Conservation (phyloP, 2,888 invertebrate genomes). For the Heterodera filipjevi region DNA sequence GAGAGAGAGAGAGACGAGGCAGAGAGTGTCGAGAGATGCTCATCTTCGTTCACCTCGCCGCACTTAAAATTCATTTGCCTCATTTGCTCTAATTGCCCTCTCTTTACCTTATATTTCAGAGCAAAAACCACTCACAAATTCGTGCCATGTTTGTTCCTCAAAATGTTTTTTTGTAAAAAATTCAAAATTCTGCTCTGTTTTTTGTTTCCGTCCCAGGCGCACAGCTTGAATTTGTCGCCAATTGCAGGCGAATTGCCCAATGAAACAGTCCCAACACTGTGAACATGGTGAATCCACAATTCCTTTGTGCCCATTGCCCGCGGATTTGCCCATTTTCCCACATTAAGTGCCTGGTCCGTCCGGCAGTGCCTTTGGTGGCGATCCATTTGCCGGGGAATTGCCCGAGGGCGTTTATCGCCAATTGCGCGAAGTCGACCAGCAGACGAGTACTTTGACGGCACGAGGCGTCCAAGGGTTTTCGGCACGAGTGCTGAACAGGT, state of each 20-base stretch:
- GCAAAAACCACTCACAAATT: neutral
- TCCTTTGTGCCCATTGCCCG: neutral
- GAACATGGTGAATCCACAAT: neutral
- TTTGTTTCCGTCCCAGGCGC: neutral
- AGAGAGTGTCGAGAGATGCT: neutral
- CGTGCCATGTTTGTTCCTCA: neutral
- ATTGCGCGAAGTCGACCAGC: slow-evolving; percentile 61
- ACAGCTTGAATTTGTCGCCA: neutral
- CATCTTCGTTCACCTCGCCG: neutral
- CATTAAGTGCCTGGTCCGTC: slow-evolving; percentile 19
- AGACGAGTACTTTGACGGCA: slow-evolving; percentile 60
- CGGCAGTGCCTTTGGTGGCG: neutral
- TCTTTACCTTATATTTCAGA: neutral
- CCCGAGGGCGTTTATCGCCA: slow-evolving; percentile 61
- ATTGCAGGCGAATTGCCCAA: neutral
- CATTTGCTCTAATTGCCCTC: neutral
- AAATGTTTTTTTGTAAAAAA: neutral
- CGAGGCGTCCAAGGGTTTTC: slow-evolving; percentile 59
- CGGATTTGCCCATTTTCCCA: neutral
- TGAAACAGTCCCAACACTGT: neutral
- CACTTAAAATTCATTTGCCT: neutral
- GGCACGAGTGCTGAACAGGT: slow-evolving; percentile 60
- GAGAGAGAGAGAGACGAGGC: too few relatives aligned
- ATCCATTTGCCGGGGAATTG: slow-evolving; percentile 30
- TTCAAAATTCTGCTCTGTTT: neutral